Evolutionary conservation across 2,113 vertebrate genomes (phyloP).

Genomic region (Myrmophylax atrothorax): DNA sequence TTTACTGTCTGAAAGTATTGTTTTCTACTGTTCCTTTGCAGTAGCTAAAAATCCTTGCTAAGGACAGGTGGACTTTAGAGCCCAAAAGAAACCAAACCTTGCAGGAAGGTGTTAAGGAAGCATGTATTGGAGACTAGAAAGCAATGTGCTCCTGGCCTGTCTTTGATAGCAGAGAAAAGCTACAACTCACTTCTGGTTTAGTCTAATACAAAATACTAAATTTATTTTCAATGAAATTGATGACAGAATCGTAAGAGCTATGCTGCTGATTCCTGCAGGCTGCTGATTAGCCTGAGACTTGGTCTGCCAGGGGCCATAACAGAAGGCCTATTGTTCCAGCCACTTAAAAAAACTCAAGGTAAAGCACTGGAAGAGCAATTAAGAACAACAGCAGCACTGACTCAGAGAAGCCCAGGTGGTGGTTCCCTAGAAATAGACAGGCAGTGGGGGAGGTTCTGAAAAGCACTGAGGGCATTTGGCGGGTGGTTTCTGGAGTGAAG

Average conservation of each 20-base stretch:
- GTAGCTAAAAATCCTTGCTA: background rate
- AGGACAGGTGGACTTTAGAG: background rate
- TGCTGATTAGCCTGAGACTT: background rate
- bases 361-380: background rate
- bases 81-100: background rate
- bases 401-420: background rate
- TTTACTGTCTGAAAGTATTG: background rate
- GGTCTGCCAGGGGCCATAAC: background rate
- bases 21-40: background rate
- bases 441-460: background rate
- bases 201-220: background rate
- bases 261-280: background rate
- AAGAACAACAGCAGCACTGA: background rate
- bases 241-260: background rate
- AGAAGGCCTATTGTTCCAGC: background rate
- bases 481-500: background rate
- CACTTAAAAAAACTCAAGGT: background rate
- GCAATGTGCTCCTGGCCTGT: background rate
- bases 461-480: background rate
- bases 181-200: background rate
- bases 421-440: background rate
- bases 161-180: background rate
- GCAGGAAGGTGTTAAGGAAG: background rate
- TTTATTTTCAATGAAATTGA: background rate
- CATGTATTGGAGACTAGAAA: background rate